Percentiles rank a stretch among this genome's conserved stretches.
Evolutionary conservation across 1,140 invertebrate genomes (phyloP).

Genomic region (Lucilia sericata): DNA sequence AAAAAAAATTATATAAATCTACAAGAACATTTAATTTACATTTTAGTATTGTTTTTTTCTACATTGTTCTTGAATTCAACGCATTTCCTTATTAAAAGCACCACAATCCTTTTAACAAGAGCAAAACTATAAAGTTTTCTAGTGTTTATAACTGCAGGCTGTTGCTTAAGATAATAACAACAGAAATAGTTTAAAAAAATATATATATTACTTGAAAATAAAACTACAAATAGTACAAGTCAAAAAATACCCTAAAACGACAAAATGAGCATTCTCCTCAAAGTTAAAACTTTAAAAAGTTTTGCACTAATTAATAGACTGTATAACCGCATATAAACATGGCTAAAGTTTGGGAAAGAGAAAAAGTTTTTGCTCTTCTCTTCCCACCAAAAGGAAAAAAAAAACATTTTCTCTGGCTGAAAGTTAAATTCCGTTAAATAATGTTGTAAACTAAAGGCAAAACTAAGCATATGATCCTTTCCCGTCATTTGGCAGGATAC

Average conservation of each 20-base stretch:
- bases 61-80: background rate
- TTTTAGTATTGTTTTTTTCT: background rate
- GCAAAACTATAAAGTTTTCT: background rate
- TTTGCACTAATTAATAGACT: background rate
- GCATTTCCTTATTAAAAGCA: slow-evolving; percentile 11
- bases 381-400: background rate
- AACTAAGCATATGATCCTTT: background rate
- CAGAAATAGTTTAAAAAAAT: background rate
- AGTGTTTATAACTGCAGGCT: background rate
- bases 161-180: slow-evolving; percentile 3
- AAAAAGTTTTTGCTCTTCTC: background rate
- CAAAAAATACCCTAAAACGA: background rate
- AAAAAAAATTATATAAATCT: background rate
- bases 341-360: background rate
- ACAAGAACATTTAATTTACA: slow-evolving; percentile 17
- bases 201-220: background rate
- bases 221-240: background rate
- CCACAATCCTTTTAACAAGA: background rate
- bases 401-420: background rate
- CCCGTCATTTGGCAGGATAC: background rate
- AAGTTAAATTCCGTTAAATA: background rate
- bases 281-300: background rate
- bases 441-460: background rate
- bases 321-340: background rate
- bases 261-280: background rate